Percentiles rank a stretch among this genome's conserved stretches.
Conservation (phyloP, 2,888 invertebrate species). For the Volucella bombylans region DNA sequence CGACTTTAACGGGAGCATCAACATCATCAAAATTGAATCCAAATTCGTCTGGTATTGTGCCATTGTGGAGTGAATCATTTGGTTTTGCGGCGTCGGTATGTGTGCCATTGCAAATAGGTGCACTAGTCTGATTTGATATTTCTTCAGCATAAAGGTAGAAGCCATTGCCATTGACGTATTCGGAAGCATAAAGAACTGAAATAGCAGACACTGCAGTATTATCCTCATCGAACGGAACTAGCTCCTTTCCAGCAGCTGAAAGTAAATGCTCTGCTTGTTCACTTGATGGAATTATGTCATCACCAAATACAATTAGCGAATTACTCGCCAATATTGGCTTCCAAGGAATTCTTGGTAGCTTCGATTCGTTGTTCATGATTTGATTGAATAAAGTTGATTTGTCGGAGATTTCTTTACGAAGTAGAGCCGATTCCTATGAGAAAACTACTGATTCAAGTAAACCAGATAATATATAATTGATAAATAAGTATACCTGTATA, state of each 20-base stretch:
- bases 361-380: constrained; percentile 79
- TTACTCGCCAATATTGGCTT: constrained; percentile 86
- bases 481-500: constrained; percentile 78
- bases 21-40: constrained; percentile 82
- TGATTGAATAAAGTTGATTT: constrained; percentile 78
- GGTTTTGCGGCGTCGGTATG: constrained; percentile 29
- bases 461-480: not conserved
- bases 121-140: constrained; percentile 75
- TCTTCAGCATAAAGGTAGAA: constrained; percentile 88
- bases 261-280: constrained; percentile 50
- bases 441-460: not conserved
- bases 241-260: constrained; percentile 74
- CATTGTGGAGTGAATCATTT: constrained; percentile 40
- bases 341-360: constrained; percentile 86
- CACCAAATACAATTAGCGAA: constrained; percentile 78
- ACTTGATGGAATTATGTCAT: constrained; percentile 65
- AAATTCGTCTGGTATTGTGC: constrained; percentile 76
- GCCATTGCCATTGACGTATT: constrained; percentile 90
- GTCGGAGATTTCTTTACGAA: constrained; percentile 80
- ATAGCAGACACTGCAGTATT: constrained; percentile 85
- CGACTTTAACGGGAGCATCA: constrained; percentile 86
- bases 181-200: constrained; percentile 88
- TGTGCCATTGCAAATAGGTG: constrained; percentile 39
- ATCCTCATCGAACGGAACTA: constrained; percentile 81
- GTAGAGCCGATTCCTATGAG: constrained; percentile 77